These are phyloP conservation scores for Ferdinandea cuprea DNA, from an alignment of 2,888 invertebrate species.

Conservation along the genomic window DNA sequence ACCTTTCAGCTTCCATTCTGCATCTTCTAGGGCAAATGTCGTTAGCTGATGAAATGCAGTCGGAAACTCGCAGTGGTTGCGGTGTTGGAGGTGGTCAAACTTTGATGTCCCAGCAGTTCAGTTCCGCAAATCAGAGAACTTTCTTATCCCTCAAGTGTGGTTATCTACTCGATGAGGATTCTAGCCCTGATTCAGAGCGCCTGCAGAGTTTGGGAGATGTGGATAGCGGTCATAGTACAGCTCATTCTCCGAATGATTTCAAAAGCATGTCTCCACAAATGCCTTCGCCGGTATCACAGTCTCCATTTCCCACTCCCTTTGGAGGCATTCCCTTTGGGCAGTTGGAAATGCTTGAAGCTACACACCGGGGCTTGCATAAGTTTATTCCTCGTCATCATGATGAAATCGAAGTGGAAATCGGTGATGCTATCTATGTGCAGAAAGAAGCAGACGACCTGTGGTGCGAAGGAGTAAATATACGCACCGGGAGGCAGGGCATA, in stretches of 20 bases:
- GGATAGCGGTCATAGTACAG: conserved; percentile 96
- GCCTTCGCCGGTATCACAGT: conserved; percentile 86
- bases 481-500: conserved; percentile 96
- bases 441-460: conserved; percentile 98
- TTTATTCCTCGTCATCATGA: conserved; percentile 97
- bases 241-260: conserved; percentile 94
- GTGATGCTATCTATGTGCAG: conserved; percentile 98
- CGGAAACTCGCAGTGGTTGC: conserved; percentile 68
- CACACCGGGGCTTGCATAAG: conserved; percentile 97
- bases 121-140: conserved; percentile 81
- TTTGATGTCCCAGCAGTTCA: conserved; percentile 53
- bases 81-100: conserved; percentile 60
- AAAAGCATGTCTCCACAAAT: conserved; percentile 91
- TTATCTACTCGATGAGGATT: conserved; percentile 90
- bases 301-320: conserved; percentile 87
- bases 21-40: conserved; percentile 85
- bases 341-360: conserved; percentile 94
- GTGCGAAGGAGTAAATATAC: conserved; percentile 98
- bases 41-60: conserved; percentile 80
- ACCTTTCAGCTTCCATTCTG: conserved; percentile 86
- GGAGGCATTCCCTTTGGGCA: conserved; percentile 92
- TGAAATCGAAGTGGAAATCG: conserved; percentile 98
- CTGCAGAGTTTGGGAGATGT: conserved; percentile 89
- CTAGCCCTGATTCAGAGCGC: conserved; percentile 93
- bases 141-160: conserved; percentile 89